Conservation (phyloP, 2,797 vertebrate species). For the Phrynocephalus guinanensis region DNA sequence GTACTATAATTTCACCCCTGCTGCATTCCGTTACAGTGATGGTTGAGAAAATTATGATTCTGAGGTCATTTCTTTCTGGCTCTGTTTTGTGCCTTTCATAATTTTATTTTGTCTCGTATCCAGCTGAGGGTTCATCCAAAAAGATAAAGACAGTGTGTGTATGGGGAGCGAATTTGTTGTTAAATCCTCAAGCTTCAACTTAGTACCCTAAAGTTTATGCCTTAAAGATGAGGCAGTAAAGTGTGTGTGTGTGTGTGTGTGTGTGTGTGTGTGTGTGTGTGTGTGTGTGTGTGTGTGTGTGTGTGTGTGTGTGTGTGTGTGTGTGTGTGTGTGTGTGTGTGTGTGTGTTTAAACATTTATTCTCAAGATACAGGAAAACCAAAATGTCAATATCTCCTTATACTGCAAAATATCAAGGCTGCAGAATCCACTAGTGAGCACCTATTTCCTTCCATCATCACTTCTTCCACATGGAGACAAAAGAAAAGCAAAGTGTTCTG, state of each 20-base stretch:
- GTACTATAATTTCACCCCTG: conserved; percentile 81
- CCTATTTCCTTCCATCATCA: too few species aligned
- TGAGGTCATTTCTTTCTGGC: conserved; percentile 75
- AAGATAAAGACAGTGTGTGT: conserved; percentile 54
- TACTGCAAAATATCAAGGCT: background rate
- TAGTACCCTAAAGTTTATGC: conserved; percentile 17
- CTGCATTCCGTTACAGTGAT: conserved; percentile 79
- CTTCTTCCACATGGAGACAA: too few species aligned
- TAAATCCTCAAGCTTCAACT: conserved; percentile 44
- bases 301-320: background rate
- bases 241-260: background rate
- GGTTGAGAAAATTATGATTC: conserved; percentile 83
- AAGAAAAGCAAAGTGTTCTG: too few species aligned
- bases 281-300: too few species aligned
- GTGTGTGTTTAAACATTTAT: background rate
- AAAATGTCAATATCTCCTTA: conserved; percentile 1
- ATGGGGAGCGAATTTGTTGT: conserved; percentile 48
- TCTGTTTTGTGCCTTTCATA: conserved; percentile 76
- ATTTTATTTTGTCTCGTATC: conserved; percentile 73
- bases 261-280: too few species aligned
- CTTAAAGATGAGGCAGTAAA: conserved; percentile 44
- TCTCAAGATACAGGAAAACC: background rate
- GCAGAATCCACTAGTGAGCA: background rate
- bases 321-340: background rate
- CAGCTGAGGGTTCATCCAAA: conserved; percentile 62